Percentiles rank a stretch among this genome's conserved stretches.
phyloP scores from a whole-genome alignment of 1,140 invertebrate species.

The Portunus trituberculatus region DNA sequence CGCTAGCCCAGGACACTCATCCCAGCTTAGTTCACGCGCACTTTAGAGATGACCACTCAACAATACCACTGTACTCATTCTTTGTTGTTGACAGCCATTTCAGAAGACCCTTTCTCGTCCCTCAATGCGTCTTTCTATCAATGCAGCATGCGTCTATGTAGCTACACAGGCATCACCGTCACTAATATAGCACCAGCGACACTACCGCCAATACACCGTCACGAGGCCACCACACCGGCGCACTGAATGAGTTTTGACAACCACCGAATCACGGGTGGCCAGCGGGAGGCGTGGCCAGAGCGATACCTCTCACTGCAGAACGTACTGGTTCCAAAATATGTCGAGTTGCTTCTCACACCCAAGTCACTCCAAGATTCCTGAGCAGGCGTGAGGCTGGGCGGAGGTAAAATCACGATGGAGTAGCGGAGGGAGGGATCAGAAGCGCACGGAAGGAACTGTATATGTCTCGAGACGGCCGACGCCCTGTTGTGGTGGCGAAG shows the following conservation, averaged over 20 bases:
- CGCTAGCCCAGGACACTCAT: too few species aligned
- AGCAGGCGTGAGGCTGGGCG: not conserved
- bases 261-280: constrained; percentile 16
- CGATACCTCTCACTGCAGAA: not conserved
- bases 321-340: not conserved
- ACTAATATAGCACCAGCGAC: not conserved
- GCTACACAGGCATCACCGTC: not conserved
- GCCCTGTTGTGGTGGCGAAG: not conserved
- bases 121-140: too few species aligned
- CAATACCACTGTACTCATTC: too few species aligned
- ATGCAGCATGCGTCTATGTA: too few species aligned
- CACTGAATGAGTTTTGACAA: constrained; percentile 22
- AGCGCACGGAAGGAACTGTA: not conserved
- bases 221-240: not conserved
- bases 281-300: constrained; percentile 6
- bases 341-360: not conserved
- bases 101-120: too few species aligned
- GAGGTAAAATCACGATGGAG: not conserved
- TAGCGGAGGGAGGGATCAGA: not conserved
- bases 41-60: too few species aligned
- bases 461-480: not conserved
- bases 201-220: not conserved
- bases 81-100: too few species aligned
- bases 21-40: too few species aligned
- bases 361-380: not conserved